These are phyloP conservation scores for Notolepis coatsorum DNA, from an alignment of 2,797 vertebrate genomes.

Conservation along the genomic window DNA sequence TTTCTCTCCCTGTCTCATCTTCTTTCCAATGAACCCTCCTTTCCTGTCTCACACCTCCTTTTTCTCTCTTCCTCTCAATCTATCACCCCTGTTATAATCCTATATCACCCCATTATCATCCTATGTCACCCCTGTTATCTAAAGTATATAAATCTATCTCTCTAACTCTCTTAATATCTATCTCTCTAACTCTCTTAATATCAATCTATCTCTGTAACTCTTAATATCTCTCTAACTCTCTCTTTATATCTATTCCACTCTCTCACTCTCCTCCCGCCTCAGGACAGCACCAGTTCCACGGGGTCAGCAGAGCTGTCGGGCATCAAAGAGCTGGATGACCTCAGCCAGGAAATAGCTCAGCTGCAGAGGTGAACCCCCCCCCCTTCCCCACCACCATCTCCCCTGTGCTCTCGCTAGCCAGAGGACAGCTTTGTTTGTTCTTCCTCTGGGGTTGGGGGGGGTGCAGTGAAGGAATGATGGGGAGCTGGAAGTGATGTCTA, in stretches of 20 bases:
- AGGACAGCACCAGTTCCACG: constrained; percentile 87
- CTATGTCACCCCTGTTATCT: too few species aligned
- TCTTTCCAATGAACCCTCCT: too few species aligned
- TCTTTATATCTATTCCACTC: constrained; percentile 21
- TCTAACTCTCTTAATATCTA: constrained; percentile 2
- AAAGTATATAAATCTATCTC: too few species aligned
- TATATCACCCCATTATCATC: too few species aligned
- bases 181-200: constrained; percentile 20
- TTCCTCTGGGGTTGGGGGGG: constrained; percentile 43
- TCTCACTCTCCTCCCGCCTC: constrained; percentile 41
- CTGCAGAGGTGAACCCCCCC: constrained; percentile 88
- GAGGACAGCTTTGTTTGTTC: constrained; percentile 55
- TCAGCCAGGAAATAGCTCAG: constrained; percentile 94
- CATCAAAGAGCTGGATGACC: constrained; percentile 94
- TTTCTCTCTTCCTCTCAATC: too few species aligned
- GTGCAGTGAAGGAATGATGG: constrained; percentile 1
- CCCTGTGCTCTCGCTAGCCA: constrained; percentile 43
- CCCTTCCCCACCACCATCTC: background rate
- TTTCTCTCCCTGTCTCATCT: too few species aligned
- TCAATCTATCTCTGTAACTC: background rate
- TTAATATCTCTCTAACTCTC: background rate
- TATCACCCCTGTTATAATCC: too few species aligned
- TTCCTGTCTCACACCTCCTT: too few species aligned
- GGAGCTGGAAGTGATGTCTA: constrained; percentile 12
- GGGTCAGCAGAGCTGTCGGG: constrained; percentile 91